These are phyloP conservation scores for Chymomyza costata DNA, from an alignment of 1,140 invertebrate species.

Conservation along the genomic window DNA sequence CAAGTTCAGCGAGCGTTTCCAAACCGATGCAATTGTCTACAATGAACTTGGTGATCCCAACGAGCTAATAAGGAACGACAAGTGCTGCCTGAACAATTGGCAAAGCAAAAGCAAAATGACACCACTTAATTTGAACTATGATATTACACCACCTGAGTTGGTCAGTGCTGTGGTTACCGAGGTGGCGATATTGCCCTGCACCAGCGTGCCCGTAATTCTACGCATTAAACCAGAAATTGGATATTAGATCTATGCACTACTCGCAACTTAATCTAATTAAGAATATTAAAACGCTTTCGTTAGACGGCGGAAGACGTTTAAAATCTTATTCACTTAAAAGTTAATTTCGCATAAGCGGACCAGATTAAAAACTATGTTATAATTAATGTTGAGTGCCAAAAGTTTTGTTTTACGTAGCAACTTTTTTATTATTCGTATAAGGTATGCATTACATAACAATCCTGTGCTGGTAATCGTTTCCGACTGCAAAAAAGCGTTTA, in stretches of 20 bases:
- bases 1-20: constrained; percentile 93
- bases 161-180: constrained; percentile 95
- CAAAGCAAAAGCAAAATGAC: constrained; percentile 79
- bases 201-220: constrained; percentile 93
- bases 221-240: constrained; percentile 85
- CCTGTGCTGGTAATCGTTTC: no score
- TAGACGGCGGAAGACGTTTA: no score
- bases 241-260: constrained; percentile 27
- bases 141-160: constrained; percentile 93
- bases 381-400: background rate
- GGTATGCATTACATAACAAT: background rate
- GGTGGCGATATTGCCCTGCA: constrained; percentile 91
- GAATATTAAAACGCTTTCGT: no score
- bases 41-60: constrained; percentile 92
- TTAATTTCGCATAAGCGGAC: no score
- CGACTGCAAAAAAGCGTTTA: no score
- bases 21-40: constrained; percentile 93
- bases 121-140: constrained; percentile 89
- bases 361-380: no score
- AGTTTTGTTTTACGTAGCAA: background rate
- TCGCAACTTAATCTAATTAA: no score
- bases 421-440: background rate
- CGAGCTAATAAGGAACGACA: constrained; percentile 79
- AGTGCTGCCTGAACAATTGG: constrained; percentile 80
- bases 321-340: no score